Evolutionary conservation across 2,888 invertebrate species (phyloP).

Genomic region (Brenthis daphne): DNA sequence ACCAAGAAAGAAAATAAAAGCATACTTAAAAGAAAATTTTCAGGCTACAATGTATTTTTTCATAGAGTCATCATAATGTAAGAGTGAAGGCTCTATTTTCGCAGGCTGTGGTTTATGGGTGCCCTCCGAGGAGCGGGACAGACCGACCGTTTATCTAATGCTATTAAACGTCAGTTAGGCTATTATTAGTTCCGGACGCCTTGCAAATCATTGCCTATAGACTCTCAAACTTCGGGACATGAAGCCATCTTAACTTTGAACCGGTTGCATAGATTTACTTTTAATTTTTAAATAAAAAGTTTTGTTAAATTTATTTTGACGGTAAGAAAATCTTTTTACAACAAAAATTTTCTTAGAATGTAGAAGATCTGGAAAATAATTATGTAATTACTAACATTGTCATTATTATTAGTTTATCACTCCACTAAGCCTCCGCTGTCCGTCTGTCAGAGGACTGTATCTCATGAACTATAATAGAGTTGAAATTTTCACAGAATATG

Average conservation of each 20-base stretch:
- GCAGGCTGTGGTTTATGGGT: conserved; percentile 34
- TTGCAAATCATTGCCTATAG: conserved; percentile 30
- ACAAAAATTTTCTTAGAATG: too few species aligned
- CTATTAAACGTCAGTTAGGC: conserved; percentile 34
- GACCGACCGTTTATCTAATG: conserved; percentile 26
- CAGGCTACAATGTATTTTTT: background rate
- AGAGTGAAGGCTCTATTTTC: background rate
- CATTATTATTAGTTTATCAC: too few species aligned
- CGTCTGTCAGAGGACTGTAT: too few species aligned
- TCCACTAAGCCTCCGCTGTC: too few species aligned
- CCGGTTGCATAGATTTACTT: background rate
- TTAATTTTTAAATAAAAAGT: background rate
- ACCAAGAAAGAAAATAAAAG: background rate
- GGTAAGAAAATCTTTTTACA: too few species aligned
- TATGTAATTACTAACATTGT: too few species aligned
- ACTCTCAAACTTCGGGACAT: conserved; percentile 3
- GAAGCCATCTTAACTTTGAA: conserved; percentile 8
- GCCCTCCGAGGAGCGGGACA: conserved; percentile 27
- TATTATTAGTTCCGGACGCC: conserved; percentile 32
- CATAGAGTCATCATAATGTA: background rate
- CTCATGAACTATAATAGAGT: too few species aligned
- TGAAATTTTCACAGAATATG: too few species aligned
- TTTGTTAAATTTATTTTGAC: too few species aligned
- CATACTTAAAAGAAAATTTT: background rate
- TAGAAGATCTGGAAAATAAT: too few species aligned